Evolutionary conservation across 2,113 vertebrate genomes (phyloP).

Genomic region (Pseudorhombus dupliciocellatus): DNA sequence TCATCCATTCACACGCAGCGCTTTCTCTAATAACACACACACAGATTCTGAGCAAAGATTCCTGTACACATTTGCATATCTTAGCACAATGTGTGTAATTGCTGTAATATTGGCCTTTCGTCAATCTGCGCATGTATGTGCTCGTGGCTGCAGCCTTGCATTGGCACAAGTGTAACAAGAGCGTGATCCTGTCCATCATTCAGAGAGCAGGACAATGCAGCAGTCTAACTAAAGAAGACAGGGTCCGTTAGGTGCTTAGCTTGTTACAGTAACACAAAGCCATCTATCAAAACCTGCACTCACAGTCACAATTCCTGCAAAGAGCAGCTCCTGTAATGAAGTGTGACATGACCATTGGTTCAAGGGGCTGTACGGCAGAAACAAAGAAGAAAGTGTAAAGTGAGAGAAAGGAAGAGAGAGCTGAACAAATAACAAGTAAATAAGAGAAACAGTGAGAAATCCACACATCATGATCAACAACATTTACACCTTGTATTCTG

Average conservation of each 20-base stretch:
- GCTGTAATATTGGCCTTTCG: too few species aligned
- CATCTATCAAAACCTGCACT: conserved; percentile 56
- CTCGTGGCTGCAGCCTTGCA: neutral
- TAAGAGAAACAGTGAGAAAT: conserved; percentile 11
- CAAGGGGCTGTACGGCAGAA: conserved; percentile 1
- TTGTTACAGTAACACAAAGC: conserved; percentile 43
- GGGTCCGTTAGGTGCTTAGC: conserved; percentile 29
- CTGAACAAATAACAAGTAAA: neutral
- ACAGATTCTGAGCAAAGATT: too few species aligned
- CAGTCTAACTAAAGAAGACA: conserved; percentile 24
- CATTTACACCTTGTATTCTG: conserved; percentile 22
- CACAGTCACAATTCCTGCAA: conserved; percentile 46
- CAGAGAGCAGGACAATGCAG: conserved; percentile 26
- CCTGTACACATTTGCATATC: too few species aligned
- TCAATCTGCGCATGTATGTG: conserved; percentile 1
- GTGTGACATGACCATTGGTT: conserved; percentile 36
- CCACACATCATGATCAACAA: conserved; percentile 22
- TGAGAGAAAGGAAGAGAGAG: neutral
- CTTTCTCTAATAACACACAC: too few species aligned
- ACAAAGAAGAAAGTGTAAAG: neutral
- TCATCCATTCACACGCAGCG: too few species aligned
- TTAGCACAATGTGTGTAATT: too few species aligned
- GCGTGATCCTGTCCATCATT: neutral
- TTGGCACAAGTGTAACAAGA: neutral
- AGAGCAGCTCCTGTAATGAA: conserved; percentile 66